Evolutionary conservation across 2,888 invertebrate genomes (phyloP).

Genomic region (Bombyx huttoni): DNA sequence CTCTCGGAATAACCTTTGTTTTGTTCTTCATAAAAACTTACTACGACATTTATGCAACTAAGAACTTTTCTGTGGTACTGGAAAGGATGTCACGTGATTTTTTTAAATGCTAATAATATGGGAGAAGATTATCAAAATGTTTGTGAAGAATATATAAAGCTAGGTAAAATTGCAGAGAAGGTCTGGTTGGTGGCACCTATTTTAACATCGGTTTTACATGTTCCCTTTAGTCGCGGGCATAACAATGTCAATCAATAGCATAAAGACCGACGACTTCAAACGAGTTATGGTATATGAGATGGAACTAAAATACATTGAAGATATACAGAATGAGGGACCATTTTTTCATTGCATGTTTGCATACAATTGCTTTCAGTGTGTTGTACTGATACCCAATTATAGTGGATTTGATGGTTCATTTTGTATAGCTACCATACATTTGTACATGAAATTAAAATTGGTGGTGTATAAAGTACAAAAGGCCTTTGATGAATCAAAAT

Average conservation of each 20-base stretch:
- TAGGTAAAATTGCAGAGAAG: constrained; percentile 28
- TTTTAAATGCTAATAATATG: constrained; percentile 29
- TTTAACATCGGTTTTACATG: constrained; percentile 25
- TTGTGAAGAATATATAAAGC: constrained; percentile 28
- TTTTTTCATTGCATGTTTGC: constrained; percentile 41
- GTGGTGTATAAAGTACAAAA: constrained; percentile 26
- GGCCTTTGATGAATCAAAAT: constrained; percentile 26
- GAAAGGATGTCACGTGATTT: constrained; percentile 35
- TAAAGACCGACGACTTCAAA: constrained; percentile 27
- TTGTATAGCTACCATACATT: constrained; percentile 42
- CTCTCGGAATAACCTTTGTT: constrained; percentile 27
- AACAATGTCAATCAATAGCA: constrained; percentile 29
- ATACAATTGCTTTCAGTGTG: constrained; percentile 29
- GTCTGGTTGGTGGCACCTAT: constrained; percentile 37
- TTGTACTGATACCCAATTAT: constrained; percentile 32
- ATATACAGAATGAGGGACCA: constrained; percentile 39
- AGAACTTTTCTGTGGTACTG: constrained; percentile 26
- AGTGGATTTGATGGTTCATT: constrained; percentile 46
- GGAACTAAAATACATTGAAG: constrained; percentile 33
- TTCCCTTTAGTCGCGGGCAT: constrained; percentile 38
- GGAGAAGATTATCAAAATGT: constrained; percentile 31
- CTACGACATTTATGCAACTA: constrained; percentile 28
- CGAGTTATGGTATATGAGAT: constrained; percentile 45
- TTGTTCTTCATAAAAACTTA: constrained; percentile 43
- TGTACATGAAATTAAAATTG: constrained; percentile 41